Conservation (phyloP, 2,113 vertebrate species). For the Apteryx mantelli region DNA sequence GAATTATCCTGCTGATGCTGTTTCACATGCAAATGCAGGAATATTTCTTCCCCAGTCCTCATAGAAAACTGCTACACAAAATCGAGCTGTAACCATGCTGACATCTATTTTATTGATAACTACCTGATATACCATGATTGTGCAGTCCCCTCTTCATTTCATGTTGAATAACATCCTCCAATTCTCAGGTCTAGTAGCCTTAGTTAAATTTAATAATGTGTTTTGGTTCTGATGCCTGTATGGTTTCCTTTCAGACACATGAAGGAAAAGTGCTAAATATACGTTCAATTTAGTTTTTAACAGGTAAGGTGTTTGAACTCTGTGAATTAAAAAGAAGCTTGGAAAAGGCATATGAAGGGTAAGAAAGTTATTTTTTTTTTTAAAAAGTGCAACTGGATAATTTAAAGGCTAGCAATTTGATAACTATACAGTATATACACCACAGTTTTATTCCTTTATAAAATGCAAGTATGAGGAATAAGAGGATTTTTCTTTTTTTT, state of each 20-base stretch:
- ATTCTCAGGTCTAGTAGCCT: neutral
- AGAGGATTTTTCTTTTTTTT: neutral
- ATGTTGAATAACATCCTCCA: neutral
- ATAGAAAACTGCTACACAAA: neutral
- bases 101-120: neutral
- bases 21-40: neutral
- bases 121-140: neutral
- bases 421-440: neutral
- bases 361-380: neutral
- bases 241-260: neutral
- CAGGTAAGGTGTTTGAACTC: slow-evolving; percentile 39
- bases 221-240: neutral
- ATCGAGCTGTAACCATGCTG: neutral
- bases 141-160: neutral
- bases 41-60: neutral
- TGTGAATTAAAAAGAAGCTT: slow-evolving; percentile 3
- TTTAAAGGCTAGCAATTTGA: neutral
- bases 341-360: neutral
- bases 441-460: neutral
- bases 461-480: neutral
- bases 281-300: neutral
- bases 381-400: neutral
- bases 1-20: neutral
- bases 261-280: neutral
- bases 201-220: neutral